A percentile compares a stretch with the other conserved stretches of the same genome.
These are phyloP conservation scores for Coenonympha glycerion DNA, from an alignment of 2,888 invertebrate genomes.

Conservation along the genomic window DNA sequence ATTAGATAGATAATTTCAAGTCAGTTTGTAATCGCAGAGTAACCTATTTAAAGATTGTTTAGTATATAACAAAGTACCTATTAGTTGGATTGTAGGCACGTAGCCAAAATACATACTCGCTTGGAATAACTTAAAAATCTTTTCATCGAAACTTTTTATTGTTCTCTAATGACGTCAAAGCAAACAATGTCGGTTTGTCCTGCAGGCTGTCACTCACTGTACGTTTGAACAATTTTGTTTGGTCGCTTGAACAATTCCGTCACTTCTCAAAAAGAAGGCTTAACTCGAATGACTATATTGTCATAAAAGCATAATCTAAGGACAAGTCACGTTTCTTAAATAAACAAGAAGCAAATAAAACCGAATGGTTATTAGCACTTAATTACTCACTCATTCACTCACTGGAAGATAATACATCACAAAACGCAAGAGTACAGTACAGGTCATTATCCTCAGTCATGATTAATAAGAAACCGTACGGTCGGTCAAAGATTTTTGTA, in stretches of 20 bases:
- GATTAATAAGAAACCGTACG: too few species aligned
- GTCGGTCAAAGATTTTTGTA: too few species aligned
- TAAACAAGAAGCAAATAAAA: too few species aligned
- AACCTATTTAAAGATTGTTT: neutral
- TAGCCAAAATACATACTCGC: slow-evolving; percentile 26
- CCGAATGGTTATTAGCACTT: too few species aligned
- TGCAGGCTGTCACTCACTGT: slow-evolving; percentile 18
- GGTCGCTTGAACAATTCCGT: slow-evolving; percentile 14
- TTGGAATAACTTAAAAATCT: slow-evolving; percentile 33
- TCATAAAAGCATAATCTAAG: too few species aligned
- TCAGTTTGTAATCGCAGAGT: neutral
- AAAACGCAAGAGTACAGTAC: too few species aligned
- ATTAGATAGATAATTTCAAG: too few species aligned
- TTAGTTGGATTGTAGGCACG: slow-evolving; percentile 30
- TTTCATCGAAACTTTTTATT: slow-evolving; percentile 29
- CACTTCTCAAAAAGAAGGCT: slow-evolving; percentile 12
- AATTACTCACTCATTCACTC: too few species aligned
- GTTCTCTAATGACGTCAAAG: slow-evolving; percentile 33
- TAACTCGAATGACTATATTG: slow-evolving; percentile 12
- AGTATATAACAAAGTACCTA: too few species aligned
- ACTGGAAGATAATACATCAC: too few species aligned
- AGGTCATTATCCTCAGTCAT: too few species aligned
- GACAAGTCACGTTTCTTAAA: too few species aligned
- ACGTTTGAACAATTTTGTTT: slow-evolving; percentile 15
- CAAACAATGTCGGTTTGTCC: slow-evolving; percentile 22